Evolutionary conservation across 2,113 vertebrate genomes (phyloP), one percentile per base, ranked within the genome.

Genomic region (Indicator maculatus): DNA sequence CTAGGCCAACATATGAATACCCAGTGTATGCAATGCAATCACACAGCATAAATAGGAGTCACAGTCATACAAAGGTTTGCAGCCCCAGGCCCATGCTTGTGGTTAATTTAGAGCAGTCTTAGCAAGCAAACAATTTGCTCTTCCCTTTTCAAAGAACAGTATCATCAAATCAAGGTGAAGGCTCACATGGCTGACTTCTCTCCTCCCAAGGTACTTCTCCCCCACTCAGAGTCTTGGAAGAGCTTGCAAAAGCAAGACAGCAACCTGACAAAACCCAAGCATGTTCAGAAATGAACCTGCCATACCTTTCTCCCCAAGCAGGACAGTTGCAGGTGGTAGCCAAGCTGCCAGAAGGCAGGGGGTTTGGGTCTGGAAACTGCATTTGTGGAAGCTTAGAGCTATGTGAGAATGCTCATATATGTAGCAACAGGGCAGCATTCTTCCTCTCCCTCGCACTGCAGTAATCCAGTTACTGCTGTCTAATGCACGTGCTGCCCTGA

Each of bases 71-170:
- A 85, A 77, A 86, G 41, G 72, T 53, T 11, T 88, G 61, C 75
- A 90, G 76, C 36, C 56, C 41, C 30, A 77, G 17, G 61, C 52
- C 64, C 64, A 72, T 0, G 7, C 39, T 33, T 85, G 38, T 82
- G 26, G 79, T 83, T 93, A 91, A 91, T 67, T 83, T 88, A 82
- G 47, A 88, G 74, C 66, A 72, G 82, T 55, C 47, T 38, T 93
- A 93, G 63, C 73, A 90, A 90, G 53, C 33, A 80, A 70, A 61
- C 59, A 65, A 27, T 93, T 78, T 83, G 73, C 55, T 80, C 72
- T 56, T 82, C 88, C 26, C 26, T 69, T 83, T 91, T 67, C 61
- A 33, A 72, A 69, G 36, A 93, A 73, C 11, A 45, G 4, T 59
- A 78, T 44, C 39, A 65, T 58, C 44, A 72, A 80, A 90, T 39